Percentiles rank a stretch among this genome's conserved stretches.
Conservation (phyloP, 2,888 invertebrate genomes). For the Dasysyrphus tricinctus region DNA sequence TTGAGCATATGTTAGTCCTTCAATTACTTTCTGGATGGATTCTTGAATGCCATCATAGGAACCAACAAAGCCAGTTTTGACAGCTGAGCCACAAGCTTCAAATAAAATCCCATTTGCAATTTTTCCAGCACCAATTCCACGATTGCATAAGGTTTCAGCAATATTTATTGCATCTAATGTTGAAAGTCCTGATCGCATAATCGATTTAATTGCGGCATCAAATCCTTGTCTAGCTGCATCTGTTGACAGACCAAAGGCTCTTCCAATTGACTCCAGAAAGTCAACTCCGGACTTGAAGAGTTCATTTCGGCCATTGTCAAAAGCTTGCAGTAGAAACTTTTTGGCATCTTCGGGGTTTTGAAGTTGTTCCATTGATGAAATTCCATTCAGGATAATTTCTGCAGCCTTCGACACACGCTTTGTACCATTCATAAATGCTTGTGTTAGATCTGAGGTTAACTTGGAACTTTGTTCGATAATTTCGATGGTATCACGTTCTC, state of each 20-base stretch:
- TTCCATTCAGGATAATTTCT: neutral
- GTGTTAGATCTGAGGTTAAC: neutral
- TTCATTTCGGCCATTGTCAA: fast-evolving
- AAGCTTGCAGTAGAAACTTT: neutral
- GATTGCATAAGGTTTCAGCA: neutral
- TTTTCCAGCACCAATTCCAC: neutral
- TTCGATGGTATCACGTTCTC: neutral
- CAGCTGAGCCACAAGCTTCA: fast-evolving
- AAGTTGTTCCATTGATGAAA: neutral
- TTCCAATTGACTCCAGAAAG: neutral
- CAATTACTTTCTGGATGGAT: neutral
- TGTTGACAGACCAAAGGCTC: neutral
- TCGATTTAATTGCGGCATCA: neutral
- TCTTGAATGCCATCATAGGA: neutral
- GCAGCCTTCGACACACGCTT: fast-evolving
- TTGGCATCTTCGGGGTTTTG: neutral
- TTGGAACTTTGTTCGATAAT: neutral
- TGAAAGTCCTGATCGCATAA: neutral
- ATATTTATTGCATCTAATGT: neutral
- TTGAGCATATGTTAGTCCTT: neutral
- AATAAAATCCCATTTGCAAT: neutral
- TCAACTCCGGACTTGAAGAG: neutral
- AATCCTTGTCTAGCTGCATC: neutral
- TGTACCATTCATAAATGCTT: no score
- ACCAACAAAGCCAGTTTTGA: neutral